Conservation (phyloP, 2,113 vertebrate genomes). For the Thinocorus orbignyianus region DNA sequence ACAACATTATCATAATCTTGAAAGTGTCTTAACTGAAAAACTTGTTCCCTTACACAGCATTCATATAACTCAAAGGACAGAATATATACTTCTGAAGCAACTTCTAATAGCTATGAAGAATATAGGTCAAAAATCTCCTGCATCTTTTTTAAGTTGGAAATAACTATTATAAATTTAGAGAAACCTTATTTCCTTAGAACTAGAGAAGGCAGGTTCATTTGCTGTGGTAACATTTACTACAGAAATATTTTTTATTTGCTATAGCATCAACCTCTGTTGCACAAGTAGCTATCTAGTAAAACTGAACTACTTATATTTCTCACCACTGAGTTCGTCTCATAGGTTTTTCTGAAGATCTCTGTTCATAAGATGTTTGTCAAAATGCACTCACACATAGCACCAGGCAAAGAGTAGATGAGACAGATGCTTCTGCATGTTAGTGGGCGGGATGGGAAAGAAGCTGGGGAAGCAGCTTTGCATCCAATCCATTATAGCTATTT, state of each 20-base stretch:
- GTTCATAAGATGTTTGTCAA: slow-evolving; percentile 47
- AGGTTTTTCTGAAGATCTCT: slow-evolving; percentile 16
- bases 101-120: neutral
- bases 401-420: slow-evolving; percentile 32
- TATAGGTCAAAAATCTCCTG: neutral
- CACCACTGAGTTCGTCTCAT: neutral
- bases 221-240: neutral
- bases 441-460: neutral
- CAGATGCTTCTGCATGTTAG: slow-evolving; percentile 41
- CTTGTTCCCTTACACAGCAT: neutral
- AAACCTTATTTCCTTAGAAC: neutral
- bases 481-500: slow-evolving; percentile 54
- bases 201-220: neutral
- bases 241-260: slow-evolving; percentile 38
- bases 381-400: neutral
- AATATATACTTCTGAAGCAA: neutral
- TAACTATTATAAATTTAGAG: neutral
- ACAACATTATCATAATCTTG: neutral
- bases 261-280: neutral
- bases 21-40: neutral
- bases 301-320: neutral
- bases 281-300: neutral
- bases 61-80: neutral
- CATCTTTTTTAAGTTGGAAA: neutral
- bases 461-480: slow-evolving; percentile 47